These are phyloP conservation scores for Bathynomus jamesi DNA, from an alignment of 1,140 invertebrate genomes.

Conservation along the genomic window DNA sequence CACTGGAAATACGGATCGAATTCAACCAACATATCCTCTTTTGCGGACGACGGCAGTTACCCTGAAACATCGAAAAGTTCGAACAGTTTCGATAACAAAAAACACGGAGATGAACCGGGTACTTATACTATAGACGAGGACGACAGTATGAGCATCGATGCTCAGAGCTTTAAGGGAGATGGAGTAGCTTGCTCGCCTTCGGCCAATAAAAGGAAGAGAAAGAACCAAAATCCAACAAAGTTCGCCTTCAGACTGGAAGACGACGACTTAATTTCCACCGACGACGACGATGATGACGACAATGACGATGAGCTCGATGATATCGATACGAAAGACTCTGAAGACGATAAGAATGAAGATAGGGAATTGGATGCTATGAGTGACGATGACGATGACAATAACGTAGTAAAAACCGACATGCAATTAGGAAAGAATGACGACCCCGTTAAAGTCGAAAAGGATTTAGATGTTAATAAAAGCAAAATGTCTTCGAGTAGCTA, in stretches of 20 bases:
- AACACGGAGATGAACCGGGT: constrained; percentile 45
- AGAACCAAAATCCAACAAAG: constrained; percentile 82
- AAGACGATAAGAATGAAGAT: constrained; percentile 36
- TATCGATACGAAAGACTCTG: constrained; percentile 50
- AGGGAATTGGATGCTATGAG: constrained; percentile 48
- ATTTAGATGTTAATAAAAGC: constrained; percentile 23
- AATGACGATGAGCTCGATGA: constrained; percentile 56
- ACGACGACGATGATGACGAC: constrained; percentile 44
- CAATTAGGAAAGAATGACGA: constrained; percentile 29
- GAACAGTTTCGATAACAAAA: constrained; percentile 5
- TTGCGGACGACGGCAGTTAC: not conserved
- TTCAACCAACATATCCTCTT: constrained; percentile 15
- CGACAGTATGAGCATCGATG: constrained; percentile 51
- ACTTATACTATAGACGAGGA: constrained; percentile 48
- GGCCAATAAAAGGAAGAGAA: constrained; percentile 65
- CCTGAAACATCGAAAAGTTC: constrained; percentile 4
- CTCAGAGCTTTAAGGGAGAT: constrained; percentile 50
- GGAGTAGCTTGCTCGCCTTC: constrained; percentile 42
- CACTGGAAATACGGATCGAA: constrained; percentile 34
- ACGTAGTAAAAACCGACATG: constrained; percentile 47
- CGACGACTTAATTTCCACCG: constrained; percentile 55
- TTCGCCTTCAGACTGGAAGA: constrained; percentile 52
- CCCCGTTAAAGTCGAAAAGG: constrained; percentile 29
- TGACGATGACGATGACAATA: constrained; percentile 54
- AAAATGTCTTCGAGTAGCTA: constrained; percentile 24